These are phyloP conservation scores for Brenthis daphne DNA, from an alignment of 2,888 invertebrate species.

Conservation along the genomic window DNA sequence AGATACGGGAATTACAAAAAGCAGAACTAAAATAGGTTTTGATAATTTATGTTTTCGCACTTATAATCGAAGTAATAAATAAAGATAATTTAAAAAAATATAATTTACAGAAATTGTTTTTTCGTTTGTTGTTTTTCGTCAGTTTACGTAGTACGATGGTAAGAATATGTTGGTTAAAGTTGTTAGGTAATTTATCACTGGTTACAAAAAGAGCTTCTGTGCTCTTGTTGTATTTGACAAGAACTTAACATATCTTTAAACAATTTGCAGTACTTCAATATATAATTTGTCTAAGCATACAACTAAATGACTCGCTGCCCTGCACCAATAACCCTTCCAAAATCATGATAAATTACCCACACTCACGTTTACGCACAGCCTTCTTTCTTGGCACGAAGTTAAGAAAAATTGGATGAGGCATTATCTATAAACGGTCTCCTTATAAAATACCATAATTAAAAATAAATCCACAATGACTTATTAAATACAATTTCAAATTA, in stretches of 20 bases:
- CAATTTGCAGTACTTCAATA: background rate
- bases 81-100: too few relatives aligned
- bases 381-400: conserved; percentile 49
- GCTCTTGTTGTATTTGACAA: too few relatives aligned
- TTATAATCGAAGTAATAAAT: too few relatives aligned
- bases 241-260: background rate
- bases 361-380: conserved; percentile 69
- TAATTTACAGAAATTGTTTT: too few relatives aligned
- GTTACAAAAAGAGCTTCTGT: too few relatives aligned
- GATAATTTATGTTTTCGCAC: background rate
- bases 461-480: background rate
- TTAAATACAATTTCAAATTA: background rate
- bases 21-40: background rate
- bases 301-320: conserved; percentile 59
- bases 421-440: conserved; percentile 10
- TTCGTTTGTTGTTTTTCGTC: too few relatives aligned
- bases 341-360: conserved; percentile 81
- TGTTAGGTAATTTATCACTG: too few relatives aligned
- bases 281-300: background rate
- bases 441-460: background rate
- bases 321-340: conserved; percentile 75
- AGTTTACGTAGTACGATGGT: too few relatives aligned
- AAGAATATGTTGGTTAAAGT: too few relatives aligned
- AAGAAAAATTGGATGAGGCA: conserved; percentile 53
- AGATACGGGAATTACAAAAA: conserved; percentile 18